Percentiles rank a stretch among this genome's conserved stretches.
These are phyloP conservation scores for Stramonita haemastoma DNA, from an alignment of 2,888 invertebrate species.

Conservation along the genomic window DNA sequence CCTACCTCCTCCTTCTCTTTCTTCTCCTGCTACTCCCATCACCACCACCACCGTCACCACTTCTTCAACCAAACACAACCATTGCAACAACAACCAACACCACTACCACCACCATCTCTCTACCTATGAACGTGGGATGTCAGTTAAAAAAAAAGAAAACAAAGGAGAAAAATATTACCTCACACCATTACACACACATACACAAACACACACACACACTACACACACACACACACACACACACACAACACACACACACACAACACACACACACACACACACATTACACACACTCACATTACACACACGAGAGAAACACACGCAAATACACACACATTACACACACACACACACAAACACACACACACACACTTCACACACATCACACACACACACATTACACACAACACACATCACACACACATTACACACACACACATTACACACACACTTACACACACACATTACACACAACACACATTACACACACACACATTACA, in stretches of 20 bases:
- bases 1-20: no score
- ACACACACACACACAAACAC: constrained; percentile 12
- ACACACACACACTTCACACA: neutral
- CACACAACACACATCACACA: neutral
- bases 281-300: neutral
- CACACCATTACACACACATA: neutral
- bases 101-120: neutral
- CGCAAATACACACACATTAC: neutral
- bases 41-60: no score
- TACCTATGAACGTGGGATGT: no score
- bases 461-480: no score
- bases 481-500: no score
- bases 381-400: neutral
- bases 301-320: neutral
- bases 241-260: constrained; percentile 7
- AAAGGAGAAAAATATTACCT: no score
- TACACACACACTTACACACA: no score
- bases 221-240: neutral
- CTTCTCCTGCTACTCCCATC: no score
- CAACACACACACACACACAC: no score
- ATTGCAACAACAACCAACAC: neutral
- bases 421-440: neutral
- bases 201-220: neutral
- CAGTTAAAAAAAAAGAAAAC: no score
- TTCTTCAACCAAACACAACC: neutral